These are phyloP conservation scores for Ondatra zibethicus DNA, from an alignment of 2,113 vertebrate species.

Conservation along the genomic window DNA sequence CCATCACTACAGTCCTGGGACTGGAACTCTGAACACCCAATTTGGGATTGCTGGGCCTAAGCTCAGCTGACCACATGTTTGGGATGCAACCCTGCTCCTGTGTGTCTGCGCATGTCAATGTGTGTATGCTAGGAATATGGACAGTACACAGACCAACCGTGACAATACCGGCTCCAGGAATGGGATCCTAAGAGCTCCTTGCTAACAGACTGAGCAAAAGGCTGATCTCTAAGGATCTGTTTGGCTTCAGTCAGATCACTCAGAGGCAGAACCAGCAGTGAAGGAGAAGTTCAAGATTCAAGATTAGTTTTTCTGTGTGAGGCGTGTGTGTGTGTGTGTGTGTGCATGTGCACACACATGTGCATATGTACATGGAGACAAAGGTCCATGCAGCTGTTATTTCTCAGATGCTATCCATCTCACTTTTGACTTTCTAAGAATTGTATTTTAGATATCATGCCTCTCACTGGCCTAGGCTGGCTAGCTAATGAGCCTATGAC, in stretches of 20 bases:
- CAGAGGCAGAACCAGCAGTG: rapidly evolving
- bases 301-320: background rate
- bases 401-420: background rate
- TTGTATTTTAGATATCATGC: background rate
- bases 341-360: no score
- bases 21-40: rapidly evolving
- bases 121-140: background rate
- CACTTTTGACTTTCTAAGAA: background rate
- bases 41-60: background rate
- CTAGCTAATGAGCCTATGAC: background rate
- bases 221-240: background rate
- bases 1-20: rapidly evolving
- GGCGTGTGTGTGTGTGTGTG: background rate
- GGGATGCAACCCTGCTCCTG: background rate
- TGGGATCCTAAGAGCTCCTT: background rate
- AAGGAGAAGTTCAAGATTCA: background rate
- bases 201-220: background rate
- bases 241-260: rapidly evolving
- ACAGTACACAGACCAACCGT: background rate
- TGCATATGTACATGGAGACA: no score
- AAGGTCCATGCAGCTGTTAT: background rate
- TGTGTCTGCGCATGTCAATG: background rate
- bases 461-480: background rate
- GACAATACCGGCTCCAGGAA: background rate
- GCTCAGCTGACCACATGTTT: background rate